Evolutionary conservation across 2,888 invertebrate genomes (phyloP).

Genomic region (Tetanocera ferruginea): DNA sequence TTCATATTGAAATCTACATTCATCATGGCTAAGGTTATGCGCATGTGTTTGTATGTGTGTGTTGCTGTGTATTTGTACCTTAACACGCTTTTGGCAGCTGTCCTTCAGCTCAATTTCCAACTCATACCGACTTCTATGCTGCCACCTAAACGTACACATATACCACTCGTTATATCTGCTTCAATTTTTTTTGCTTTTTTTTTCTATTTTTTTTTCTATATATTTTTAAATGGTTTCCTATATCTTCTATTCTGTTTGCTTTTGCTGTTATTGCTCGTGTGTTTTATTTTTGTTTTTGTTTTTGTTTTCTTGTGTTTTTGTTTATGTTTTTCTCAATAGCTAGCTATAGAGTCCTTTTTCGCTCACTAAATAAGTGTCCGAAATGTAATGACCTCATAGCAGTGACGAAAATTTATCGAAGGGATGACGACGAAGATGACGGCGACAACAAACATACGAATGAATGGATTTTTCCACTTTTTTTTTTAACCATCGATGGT

Average conservation of each 20-base stretch:
- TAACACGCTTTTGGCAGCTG: constrained; percentile 36
- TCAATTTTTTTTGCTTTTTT: neutral
- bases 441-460: neutral
- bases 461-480: neutral
- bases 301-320: neutral
- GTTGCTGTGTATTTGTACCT: too few species aligned
- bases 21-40: too few species aligned
- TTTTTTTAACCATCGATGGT: constrained; percentile 18
- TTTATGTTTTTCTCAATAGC: neutral
- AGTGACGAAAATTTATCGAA: neutral
- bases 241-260: neutral
- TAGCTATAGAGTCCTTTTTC: neutral
- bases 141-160: too few species aligned
- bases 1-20: too few species aligned
- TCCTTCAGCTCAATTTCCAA: neutral
- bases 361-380: constrained; percentile 40
- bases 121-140: constrained; percentile 4
- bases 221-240: neutral
- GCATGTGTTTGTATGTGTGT: too few species aligned
- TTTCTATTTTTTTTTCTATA: neutral
- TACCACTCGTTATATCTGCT: too few species aligned
- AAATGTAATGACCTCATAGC: constrained; percentile 40
- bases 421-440: neutral
- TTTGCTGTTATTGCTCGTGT: neutral
- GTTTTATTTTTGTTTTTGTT: neutral